Percentiles rank a stretch among this genome's conserved stretches.
Evolutionary conservation across 2,797 vertebrate species (phyloP).

Genomic region (Tangara arthus): DNA sequence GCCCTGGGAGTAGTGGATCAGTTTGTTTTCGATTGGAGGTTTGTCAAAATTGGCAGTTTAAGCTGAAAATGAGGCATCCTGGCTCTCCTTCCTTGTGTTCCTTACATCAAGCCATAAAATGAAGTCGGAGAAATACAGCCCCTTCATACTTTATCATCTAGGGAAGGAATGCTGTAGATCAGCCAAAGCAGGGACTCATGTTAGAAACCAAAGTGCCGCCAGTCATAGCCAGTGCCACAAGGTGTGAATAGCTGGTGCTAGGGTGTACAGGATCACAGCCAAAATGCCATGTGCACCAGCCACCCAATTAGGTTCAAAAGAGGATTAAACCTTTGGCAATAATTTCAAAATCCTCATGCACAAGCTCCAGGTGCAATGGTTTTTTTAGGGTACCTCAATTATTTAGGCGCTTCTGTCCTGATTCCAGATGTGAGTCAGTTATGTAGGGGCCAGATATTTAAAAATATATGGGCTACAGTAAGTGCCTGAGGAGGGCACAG

Average conservation of each 20-base stretch:
- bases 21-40: background rate
- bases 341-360: background rate
- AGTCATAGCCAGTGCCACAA: background rate
- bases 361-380: background rate
- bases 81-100: background rate
- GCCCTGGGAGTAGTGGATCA: background rate
- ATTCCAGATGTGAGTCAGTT: background rate
- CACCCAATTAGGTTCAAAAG: background rate
- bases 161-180: background rate
- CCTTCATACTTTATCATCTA: background rate
- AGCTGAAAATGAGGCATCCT: background rate
- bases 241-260: background rate
- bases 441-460: background rate
- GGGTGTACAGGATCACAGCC: background rate
- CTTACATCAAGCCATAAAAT: background rate
- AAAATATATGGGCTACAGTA: background rate
- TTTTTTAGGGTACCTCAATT: background rate
- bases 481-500: background rate
- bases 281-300: background rate
- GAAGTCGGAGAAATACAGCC: background rate
- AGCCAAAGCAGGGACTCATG: background rate
- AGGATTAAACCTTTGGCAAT: background rate
- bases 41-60: background rate
- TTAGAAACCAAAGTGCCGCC: background rate
- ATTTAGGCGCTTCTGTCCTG: background rate